Conservation (phyloP, 1,140 invertebrate genomes). For the Meteorus sp. region DNA sequence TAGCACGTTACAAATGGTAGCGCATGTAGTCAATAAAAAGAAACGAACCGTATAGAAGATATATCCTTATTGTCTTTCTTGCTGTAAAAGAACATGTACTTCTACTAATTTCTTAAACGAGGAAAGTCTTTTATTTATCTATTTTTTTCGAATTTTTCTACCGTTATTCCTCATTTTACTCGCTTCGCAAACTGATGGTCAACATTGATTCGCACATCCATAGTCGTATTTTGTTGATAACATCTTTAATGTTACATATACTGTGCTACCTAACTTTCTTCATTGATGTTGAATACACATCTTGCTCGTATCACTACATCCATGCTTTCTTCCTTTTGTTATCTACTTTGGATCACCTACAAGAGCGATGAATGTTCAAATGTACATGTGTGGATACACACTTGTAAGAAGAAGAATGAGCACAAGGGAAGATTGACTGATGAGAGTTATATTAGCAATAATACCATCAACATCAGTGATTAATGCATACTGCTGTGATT, state of each 20-base stretch:
- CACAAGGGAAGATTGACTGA: slow-evolving; percentile 32
- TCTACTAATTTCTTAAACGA: no score
- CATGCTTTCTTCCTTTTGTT: no score
- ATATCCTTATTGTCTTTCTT: slow-evolving; percentile 16
- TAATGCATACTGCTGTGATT: slow-evolving; percentile 52
- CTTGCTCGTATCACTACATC: no score
- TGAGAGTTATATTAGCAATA: slow-evolving; percentile 50
- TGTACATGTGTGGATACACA: neutral
- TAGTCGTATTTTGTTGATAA: neutral
- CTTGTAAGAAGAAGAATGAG: no score
- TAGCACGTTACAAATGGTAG: slow-evolving; percentile 19
- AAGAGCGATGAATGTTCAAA: neutral
- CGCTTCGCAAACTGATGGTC: no score
- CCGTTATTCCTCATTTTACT: no score
- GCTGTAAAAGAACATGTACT: slow-evolving; percentile 21
- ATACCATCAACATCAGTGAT: slow-evolving; percentile 59
- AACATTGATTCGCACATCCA: no score
- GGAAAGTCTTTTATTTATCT: slow-evolving; percentile 2
- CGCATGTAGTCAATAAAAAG: slow-evolving; percentile 24
- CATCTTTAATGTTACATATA: neutral
- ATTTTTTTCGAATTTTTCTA: no score
- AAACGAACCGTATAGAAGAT: slow-evolving; percentile 18
- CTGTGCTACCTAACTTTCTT: neutral
- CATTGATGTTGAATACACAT: no score
- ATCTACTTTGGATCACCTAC: no score